Evolutionary conservation across 2,888 invertebrate species (phyloP), one percentile per base, ranked within the genome.

Genomic region (Thymelicus acteon): DNA sequence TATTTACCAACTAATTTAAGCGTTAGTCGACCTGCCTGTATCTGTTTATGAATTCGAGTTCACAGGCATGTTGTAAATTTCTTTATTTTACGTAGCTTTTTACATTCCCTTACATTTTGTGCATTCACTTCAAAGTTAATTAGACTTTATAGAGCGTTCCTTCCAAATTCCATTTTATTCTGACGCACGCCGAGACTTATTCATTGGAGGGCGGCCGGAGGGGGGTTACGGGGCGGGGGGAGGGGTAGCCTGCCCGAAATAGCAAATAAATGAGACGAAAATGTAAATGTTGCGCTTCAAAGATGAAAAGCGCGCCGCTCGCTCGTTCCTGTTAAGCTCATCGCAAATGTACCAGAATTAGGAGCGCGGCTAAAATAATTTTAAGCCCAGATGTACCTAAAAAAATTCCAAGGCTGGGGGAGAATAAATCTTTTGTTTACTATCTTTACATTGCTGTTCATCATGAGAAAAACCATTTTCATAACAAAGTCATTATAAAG

Each of bases 181-280:
- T 90, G 90, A 90, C 88, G 92, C 89, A 89, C 88, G 86, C 87
- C 82, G 85, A 90, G 92, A 91, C 88, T 93, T 93, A 91, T 92
- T 92, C 92, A 90, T 89, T 91, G 89, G 88, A 85, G 86, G 83
- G 85, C 84, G 82, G 86, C 84, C 82, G 80, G 78, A 75, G 75
- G 85, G 80, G 83, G 85, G 82, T 80, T 68, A 76, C 72, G 76
- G 74, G 75, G 76, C 75, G 80, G 77, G 73, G 79, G 77, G 81
- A 79, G 82, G 79, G 79, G 82, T 70, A 58, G 82, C 82, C 83
- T 81, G 89, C 91, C 88, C 92, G 91, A 93, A 93, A 93, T 93
- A 93, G 93, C 93, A 92, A 92, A 93, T 93, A 93, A 93, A 93
- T 93, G 93, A 93, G 93, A 92, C 93, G 93, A 93, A 93, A 93